These are phyloP conservation scores for Heliangelus exortis DNA, from an alignment of 2,797 vertebrate genomes.

Conservation along the genomic window DNA sequence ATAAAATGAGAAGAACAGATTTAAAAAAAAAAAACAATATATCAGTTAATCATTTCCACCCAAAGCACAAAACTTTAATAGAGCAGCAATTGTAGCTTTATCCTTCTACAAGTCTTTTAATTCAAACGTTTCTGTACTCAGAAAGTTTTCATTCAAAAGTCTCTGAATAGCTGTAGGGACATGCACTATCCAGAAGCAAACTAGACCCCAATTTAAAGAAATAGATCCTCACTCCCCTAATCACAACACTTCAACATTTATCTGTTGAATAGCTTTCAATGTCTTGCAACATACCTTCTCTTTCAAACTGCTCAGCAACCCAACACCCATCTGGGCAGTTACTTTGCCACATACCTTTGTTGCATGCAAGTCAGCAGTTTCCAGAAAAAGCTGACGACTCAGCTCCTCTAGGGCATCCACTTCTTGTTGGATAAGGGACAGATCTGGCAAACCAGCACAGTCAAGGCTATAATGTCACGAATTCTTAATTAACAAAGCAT, in stretches of 20 bases:
- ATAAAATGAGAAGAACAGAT: not conserved
- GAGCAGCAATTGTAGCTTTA: not conserved
- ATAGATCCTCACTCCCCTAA: not conserved
- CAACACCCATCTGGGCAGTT: not conserved
- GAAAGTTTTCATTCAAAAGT: not conserved
- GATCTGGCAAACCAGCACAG: slow-evolving; percentile 82
- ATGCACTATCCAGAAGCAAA: not conserved
- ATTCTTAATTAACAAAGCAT: not conserved
- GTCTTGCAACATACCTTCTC: not conserved
- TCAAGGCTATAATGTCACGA: slow-evolving; percentile 72
- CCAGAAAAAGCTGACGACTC: slow-evolving; percentile 96
- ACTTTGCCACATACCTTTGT: slow-evolving; percentile 86
- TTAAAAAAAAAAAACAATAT: not conserved
- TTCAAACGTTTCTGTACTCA: not conserved
- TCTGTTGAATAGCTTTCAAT: not conserved
- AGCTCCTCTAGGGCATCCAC: slow-evolving; percentile 96
- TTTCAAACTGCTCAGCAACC: not conserved
- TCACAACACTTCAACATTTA: not conserved
- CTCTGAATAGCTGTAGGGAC: not conserved
- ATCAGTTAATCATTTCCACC: not conserved
- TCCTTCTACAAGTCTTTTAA: not conserved
- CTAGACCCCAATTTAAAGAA: not conserved
- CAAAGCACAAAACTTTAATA: not conserved
- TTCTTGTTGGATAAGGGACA: slow-evolving; percentile 95
- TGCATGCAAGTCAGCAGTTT: slow-evolving; percentile 95